Evolutionary conservation across 2,888 invertebrate species (phyloP), one percentile per base, ranked within the genome.

Genomic region (Cenopis cana): DNA sequence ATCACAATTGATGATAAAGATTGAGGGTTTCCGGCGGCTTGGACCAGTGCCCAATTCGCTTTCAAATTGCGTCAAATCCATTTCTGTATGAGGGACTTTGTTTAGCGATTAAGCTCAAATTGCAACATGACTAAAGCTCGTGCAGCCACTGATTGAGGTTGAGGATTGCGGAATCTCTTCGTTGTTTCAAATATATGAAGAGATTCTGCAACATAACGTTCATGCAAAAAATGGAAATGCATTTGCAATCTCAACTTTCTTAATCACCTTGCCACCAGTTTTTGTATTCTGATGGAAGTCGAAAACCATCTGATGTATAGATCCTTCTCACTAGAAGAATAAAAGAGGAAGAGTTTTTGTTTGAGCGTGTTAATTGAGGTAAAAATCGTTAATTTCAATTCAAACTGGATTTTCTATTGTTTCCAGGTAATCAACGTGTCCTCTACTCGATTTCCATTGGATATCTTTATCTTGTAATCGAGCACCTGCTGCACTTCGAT

Each of bases 31-130:
- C 80, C 81, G 76, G 74, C 74, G 68, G 74, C 49, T 88, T 89
- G 89, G 89, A 84, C 69, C 77, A 75, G 76, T 88, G 89, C 89
- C 89, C 86, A 85, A 85, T 85, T 82, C 76, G 78, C 84, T 83
- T 80, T 79, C 83, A 84, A 86, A 83, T 82, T 86, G 81, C 89
- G 88, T 89, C 89, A 86, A 85, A 80, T 82, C 85, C 85, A 86
- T 87, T 86, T 83, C 83, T 62, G 61, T 46, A 69, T 69, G 59
- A 64, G 57, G 52, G 41, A 52, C 50, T 64, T 65, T 50, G 50
- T 57, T 52, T 57, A 69, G 49, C 41, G 14, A 57, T 64, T 18
- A 64, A 57, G 52, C 17, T 60, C 52, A 24, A 56, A 50, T 24
- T 49, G 17, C 0, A 59, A 17, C 52, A 38, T 29, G 24, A 18